Conservation (phyloP, 2,113 vertebrate genomes). For the Centropristis striata region DNA sequence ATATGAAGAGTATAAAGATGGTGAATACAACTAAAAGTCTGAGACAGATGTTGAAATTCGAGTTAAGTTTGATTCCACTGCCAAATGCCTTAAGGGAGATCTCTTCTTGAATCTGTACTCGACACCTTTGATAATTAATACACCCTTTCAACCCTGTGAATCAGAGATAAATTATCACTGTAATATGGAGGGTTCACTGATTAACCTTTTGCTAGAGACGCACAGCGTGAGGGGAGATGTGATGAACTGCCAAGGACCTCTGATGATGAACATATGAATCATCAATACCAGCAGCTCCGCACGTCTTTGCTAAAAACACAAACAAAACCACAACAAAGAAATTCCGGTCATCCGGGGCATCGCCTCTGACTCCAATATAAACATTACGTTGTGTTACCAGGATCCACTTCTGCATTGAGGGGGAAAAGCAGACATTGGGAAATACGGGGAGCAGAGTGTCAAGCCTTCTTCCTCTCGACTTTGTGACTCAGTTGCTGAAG, state of each 20-base stretch:
- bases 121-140: slow-evolving; percentile 66
- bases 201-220: slow-evolving; percentile 57
- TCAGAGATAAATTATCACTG: slow-evolving; percentile 68
- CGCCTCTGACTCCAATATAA: slow-evolving; percentile 75
- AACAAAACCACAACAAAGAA: slow-evolving; percentile 77
- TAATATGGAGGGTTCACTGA: slow-evolving; percentile 49
- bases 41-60: slow-evolving; percentile 42
- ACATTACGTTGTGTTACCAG: slow-evolving; percentile 67
- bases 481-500: slow-evolving; percentile 60
- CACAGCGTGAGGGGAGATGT: slow-evolving; percentile 20
- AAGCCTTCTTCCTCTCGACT: slow-evolving; percentile 62
- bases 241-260: slow-evolving; percentile 60
- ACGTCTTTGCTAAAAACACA: slow-evolving; percentile 54
- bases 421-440: slow-evolving; percentile 28
- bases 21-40: slow-evolving; percentile 1
- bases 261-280: slow-evolving; percentile 72
- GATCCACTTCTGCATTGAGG: slow-evolving; percentile 40
- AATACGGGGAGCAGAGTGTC: slow-evolving; percentile 51
- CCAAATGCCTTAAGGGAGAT: slow-evolving; percentile 65
- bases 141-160: slow-evolving; percentile 51
- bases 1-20: neutral
- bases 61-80: slow-evolving; percentile 42
- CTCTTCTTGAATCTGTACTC: slow-evolving; percentile 59
- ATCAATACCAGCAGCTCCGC: slow-evolving; percentile 67
- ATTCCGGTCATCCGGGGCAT: slow-evolving; percentile 64